phyloP scores from a whole-genome alignment of 2,797 vertebrate genomes.

The Chelon labrosus region DNA sequence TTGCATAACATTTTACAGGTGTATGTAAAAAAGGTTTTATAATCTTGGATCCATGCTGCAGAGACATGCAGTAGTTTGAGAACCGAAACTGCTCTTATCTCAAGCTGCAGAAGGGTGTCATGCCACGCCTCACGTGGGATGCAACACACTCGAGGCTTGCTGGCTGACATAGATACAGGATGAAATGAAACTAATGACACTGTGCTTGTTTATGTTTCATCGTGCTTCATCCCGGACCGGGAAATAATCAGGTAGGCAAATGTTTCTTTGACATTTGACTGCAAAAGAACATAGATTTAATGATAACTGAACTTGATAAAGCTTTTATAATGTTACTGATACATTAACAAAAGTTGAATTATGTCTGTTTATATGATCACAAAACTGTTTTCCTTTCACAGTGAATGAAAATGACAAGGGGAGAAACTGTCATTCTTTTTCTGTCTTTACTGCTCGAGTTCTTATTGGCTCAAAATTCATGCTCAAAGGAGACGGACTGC shows the following conservation, averaged over 20 bases:
- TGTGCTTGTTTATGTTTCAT: slow-evolving; percentile 14
- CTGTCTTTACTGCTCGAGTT: slow-evolving; percentile 59
- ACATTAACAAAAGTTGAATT: too few species aligned
- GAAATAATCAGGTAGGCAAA: slow-evolving; percentile 60
- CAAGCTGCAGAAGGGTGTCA: slow-evolving; percentile 59
- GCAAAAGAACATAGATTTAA: background rate
- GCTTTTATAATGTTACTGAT: too few species aligned
- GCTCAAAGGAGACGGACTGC: too few species aligned
- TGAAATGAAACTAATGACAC: slow-evolving; percentile 37
- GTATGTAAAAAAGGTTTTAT: background rate
- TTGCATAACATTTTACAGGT: too few species aligned
- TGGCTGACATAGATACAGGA: slow-evolving; percentile 25
- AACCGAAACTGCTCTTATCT: slow-evolving; percentile 69
- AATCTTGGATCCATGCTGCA: background rate
- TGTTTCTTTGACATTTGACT: background rate
- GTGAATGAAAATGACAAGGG: slow-evolving; percentile 56
- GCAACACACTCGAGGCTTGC: background rate
- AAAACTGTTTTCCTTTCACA: slow-evolving; percentile 35
- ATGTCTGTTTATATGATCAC: background rate
- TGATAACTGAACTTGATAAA: background rate
- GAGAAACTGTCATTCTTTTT: slow-evolving; percentile 46
- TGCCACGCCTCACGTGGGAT: slow-evolving; percentile 49
- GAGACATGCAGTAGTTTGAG: background rate
- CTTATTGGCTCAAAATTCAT: too few species aligned
- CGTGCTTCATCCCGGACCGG: slow-evolving; percentile 3